Conservation (phyloP, 1,140 invertebrate species). For the Leguminivora glycinivorella region DNA sequence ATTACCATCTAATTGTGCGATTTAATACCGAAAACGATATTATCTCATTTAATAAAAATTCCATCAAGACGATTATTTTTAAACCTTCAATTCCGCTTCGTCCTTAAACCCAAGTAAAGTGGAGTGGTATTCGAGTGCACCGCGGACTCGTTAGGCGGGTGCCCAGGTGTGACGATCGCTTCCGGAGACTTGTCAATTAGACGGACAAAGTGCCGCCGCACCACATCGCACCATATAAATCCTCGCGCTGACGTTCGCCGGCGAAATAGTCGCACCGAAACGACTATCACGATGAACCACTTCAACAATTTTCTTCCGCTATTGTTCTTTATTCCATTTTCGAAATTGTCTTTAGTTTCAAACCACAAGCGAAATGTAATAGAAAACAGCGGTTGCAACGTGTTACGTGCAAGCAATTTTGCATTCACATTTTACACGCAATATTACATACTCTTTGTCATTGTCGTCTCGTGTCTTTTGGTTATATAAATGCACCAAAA, state of each 20-base stretch:
- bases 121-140: conserved; percentile 1
- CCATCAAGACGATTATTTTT: not conserved
- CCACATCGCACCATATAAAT: conserved; percentile 61
- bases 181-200: conserved; percentile 64
- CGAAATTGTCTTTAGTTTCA: conserved; percentile 17
- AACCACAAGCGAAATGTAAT: conserved; percentile 28
- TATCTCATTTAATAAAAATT: not conserved
- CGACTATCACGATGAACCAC: conserved; percentile 59
- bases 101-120: not conserved
- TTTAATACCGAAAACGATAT: not conserved
- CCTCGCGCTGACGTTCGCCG: conserved; percentile 36
- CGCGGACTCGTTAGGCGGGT: conserved; percentile 35
- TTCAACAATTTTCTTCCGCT: conserved; percentile 38
- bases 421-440: conserved; percentile 5
- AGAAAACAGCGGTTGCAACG: conserved; percentile 21
- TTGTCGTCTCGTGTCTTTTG: not conserved
- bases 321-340: conserved; percentile 20
- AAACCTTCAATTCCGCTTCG: not conserved
- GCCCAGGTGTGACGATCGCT: conserved; percentile 41
- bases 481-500: conserved; percentile 19
- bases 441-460: conserved; percentile 23
- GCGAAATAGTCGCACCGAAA: conserved; percentile 39
- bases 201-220: conserved; percentile 54
- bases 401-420: conserved; percentile 23
- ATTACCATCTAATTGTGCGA: not conserved